Evolutionary conservation across 1,140 invertebrate genomes (phyloP), one percentile per base, ranked within the genome.

Genomic region (Aphelenchoides avenae): DNA sequence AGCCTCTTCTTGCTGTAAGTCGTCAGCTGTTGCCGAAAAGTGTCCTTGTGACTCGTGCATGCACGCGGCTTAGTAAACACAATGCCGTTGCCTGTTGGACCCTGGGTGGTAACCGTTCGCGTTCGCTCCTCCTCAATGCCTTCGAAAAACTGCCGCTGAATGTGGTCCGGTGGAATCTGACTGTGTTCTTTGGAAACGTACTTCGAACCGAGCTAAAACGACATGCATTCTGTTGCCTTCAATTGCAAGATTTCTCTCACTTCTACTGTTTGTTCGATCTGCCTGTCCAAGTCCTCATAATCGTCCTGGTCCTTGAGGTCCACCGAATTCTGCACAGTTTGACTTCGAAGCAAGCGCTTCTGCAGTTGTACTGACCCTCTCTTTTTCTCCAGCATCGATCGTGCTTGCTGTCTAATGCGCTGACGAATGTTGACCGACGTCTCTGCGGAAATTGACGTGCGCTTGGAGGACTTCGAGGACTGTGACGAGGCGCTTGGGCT

Each of bases 331-430:
- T 61, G 65, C 3, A 64, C 26, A 27, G 49, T 46, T 57, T 58
- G 50, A 51, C 62, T 66, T 52, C 62, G 29, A 13, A 62, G 49
- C 6, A 64, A 29, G 1, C 62, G 50, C 47, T 66, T 66, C 2
- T 20, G 50, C 15, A 66, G 39, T 48, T 66, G 63, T 22, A 69
- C 63, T 13, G 66, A 70, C 20, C 63, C 63, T 2, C 63, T 33
- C 40, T 66, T 66, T 20, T 57, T 65, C 15, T 69, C 58, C 0
- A 68, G 55, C 34, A 74, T 37, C 33, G 54, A 63, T 31, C 52
- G 46, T n/a, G 66, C 69, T 29, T 69, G 58, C 44, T 70, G 47
- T n/a, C 69, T 46, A 29, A 68, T 67, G 24, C 56, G 47, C 36
- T 73, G 64, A 18, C 66, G 58, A 29, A 61, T 52, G 22, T 52